Conservation (phyloP, 2,888 invertebrate species). For the Griposia aprilina region DNA sequence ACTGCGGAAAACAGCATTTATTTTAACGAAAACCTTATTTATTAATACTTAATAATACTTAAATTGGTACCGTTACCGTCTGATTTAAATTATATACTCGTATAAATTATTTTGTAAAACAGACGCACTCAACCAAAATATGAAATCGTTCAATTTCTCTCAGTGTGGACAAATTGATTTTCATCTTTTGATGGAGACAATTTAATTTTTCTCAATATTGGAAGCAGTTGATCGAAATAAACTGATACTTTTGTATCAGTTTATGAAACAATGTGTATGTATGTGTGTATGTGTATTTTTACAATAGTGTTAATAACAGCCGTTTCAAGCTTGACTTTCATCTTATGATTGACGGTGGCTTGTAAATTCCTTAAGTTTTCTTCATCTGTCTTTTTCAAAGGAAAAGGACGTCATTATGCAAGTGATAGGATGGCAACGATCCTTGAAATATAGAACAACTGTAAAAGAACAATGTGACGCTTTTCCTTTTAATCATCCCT, state of each 20-base stretch:
- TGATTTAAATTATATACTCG: slow-evolving; percentile 29
- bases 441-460: not conserved
- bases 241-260: too few relatives aligned
- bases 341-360: not conserved
- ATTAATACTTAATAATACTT: slow-evolving; percentile 13
- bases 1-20: not conserved
- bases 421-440: not conserved
- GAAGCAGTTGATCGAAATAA: slow-evolving; percentile 3
- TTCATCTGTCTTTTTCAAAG: not conserved
- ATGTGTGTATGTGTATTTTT: too few relatives aligned
- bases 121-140: slow-evolving; percentile 30
- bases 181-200: slow-evolving; percentile 31
- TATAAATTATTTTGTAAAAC: slow-evolving; percentile 34
- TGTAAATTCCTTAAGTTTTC: not conserved
- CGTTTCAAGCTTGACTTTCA: not conserved
- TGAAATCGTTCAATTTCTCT: slow-evolving; percentile 42
- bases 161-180: slow-evolving; percentile 29
- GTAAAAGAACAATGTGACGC: not conserved
- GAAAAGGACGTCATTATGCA: not conserved
- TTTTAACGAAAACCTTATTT: slow-evolving; percentile 21
- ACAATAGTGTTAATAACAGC: not conserved
- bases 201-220: slow-evolving; percentile 17
- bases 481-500: too few relatives aligned
- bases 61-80: slow-evolving; percentile 8
- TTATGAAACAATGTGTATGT: too few relatives aligned